Evolutionary conservation across 2,888 invertebrate genomes (phyloP), one percentile per base, ranked within the genome.

Genomic region (Morinoia aosen): DNA sequence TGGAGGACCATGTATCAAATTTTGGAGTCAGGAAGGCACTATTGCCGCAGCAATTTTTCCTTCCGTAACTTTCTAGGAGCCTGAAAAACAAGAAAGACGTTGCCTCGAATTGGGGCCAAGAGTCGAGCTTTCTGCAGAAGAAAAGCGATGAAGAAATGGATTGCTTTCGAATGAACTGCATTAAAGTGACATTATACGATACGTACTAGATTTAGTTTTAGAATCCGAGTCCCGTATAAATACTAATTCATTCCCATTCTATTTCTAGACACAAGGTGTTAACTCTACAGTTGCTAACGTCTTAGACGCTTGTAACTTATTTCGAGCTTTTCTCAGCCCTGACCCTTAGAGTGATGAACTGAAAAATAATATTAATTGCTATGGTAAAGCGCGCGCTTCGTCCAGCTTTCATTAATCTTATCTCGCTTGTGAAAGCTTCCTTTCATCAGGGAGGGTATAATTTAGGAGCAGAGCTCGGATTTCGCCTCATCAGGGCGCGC

Each of bases 391-490:
- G 76, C 25, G 16, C 76, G 76, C 76, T 76, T 76, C 76, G 10
- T 76, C 33, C 25, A 76, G 76, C 33, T 76, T 76, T 76, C 76
- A 76, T 76, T 76, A 76, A 76, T 76, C 76, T 76, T 76, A 76
- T 76, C 76, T 76, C 25, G 76, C 76, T 76, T 25, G 76, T 76
- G 76, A 76, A 33, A 76, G 76, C 76, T 76, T 33, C 61, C 76
- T 76, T 76, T 76, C 76, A 76, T 76, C 76, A 76, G 76, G 76
- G 76, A 76, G 76, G 76, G 14, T 33, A 76, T 76, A 76, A 76
- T 76, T 76, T 33, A 76, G 76, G 76, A 76, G 76, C 76, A 76
- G 76, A 76, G 76, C 76, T 76, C 76, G 76, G 76, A 76, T 76
- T 76, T 76, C 76, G 76, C 76, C 76, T 76, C 76, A 76, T 76